Evolutionary conservation across 2,113 vertebrate genomes (phyloP).

Genomic region (Todiramphus saurophagus): DNA sequence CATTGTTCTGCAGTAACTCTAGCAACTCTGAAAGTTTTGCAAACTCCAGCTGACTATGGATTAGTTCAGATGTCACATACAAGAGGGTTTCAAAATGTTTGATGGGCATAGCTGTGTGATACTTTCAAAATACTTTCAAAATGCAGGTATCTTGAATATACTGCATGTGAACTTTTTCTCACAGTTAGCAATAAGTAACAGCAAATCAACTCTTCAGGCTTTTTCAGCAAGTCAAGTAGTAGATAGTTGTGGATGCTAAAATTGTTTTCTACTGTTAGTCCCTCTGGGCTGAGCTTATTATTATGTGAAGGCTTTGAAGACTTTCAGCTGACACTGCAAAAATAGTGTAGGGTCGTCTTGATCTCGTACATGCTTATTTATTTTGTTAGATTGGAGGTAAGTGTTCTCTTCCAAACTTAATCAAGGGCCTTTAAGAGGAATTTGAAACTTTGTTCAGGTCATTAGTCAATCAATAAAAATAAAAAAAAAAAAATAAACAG

Average conservation of each 20-base stretch:
- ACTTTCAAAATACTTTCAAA: background rate
- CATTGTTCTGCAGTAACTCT: background rate
- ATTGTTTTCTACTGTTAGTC: background rate
- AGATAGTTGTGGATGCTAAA: background rate
- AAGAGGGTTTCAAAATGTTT: background rate
- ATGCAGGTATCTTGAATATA: background rate
- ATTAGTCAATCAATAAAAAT: background rate
- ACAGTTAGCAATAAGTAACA: background rate
- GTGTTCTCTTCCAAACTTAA: background rate
- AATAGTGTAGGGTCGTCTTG: background rate
- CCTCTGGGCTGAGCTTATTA: background rate
- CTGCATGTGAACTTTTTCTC: background rate
- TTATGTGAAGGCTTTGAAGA: background rate
- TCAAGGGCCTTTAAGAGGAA: background rate
- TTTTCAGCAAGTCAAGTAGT: background rate
- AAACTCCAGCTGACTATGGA: background rate
- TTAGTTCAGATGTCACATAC: background rate
- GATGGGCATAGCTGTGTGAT: background rate
- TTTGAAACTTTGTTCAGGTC: background rate
- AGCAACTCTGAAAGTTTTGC: background rate
- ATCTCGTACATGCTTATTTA: background rate
- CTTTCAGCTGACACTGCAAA: background rate
- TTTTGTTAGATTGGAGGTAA: background rate
- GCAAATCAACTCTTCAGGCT: background rate
- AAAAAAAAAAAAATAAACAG: slow-evolving; percentile 19